These are phyloP conservation scores for Strigamia transsilvanica DNA, from an alignment of 2,888 invertebrate genomes.

Conservation along the genomic window DNA sequence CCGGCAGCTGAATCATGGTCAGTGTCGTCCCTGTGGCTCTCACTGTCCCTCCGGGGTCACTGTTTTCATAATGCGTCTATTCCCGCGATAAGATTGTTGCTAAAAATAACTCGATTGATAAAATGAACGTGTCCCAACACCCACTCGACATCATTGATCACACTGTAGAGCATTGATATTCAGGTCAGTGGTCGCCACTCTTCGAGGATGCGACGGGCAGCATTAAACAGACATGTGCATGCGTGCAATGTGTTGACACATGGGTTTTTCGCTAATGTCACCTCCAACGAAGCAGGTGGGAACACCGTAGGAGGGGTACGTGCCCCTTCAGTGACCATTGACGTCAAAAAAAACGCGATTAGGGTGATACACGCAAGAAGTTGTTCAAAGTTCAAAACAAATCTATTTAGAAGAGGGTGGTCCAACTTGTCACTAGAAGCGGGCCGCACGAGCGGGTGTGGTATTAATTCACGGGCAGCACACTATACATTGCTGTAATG, in stretches of 20 bases:
- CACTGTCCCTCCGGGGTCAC: background rate
- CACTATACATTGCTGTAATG: too few species aligned
- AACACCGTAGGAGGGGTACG: too few species aligned
- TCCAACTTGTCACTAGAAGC: too few species aligned
- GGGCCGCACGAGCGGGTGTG: too few species aligned
- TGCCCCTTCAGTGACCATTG: too few species aligned
- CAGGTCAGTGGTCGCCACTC: slow-evolving; percentile 18
- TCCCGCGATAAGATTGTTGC: background rate
- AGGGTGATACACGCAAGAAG: too few species aligned
- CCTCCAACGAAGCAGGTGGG: too few species aligned
- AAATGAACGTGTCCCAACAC: slow-evolving; percentile 16
- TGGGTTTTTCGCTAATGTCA: too few species aligned
- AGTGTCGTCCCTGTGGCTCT: background rate
- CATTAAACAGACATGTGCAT: background rate
- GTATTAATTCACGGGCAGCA: too few species aligned
- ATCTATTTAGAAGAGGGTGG: too few species aligned
- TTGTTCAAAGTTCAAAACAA: too few species aligned
- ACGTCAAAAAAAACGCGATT: too few species aligned
- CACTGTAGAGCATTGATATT: background rate
- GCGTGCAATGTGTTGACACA: background rate
- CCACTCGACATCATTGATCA: slow-evolving; percentile 28
- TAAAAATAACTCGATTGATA: slow-evolving; percentile 29
- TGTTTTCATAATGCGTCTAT: slow-evolving; percentile 32
- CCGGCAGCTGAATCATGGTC: slow-evolving; percentile 5
- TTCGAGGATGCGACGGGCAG: background rate